Evolutionary conservation across 2,113 vertebrate genomes (phyloP), one percentile per base, ranked within the genome.

Genomic region (Ranitomeya variabilis): DNA sequence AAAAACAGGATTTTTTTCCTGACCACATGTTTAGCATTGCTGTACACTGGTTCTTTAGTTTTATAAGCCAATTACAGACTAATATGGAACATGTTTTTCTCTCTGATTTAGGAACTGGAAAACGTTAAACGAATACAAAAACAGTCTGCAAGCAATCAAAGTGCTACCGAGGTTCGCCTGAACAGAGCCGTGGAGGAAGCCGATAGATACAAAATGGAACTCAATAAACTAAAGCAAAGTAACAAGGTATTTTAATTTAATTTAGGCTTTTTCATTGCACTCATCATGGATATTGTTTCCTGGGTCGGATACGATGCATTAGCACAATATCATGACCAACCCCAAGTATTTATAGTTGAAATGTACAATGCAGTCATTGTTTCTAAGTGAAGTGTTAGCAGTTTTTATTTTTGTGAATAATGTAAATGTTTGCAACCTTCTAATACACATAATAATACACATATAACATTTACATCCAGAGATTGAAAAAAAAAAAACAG

Each of bases 151-250:
- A 90, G 91, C 45, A 92, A 86, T 83, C 97, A 97, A 80, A 94
- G 92, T 88, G 94, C 95, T 0, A 94, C 91, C 14, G 97, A 99
- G 89, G 95, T 98, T 69, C 96, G 97, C 66, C 92, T 99, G 90
- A 98, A 97, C 91, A 95, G 97, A 94, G 97, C 98, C 55, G 91
- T 97, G 84, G 98, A 99, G 92, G 97, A 99, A 90, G 95, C 92
- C 37, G 97, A 97, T 81, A 96, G 88, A 88, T 93, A 95, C 45
- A 99, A 97, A 93, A 86, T 87, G 55, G 96, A 99, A 86, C 93
- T 99, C 62, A 95, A 90, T 90, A 96, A 96, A 92, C 90, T 96
- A 87, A 97, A 95, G 90, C 97, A 98, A 90, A 96, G 84, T 78
- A 96, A 93, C 90, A 98, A 97, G 96, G 97, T 98, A 93, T 37